Percentiles rank a stretch among this genome's conserved stretches.
phyloP scores from a whole-genome alignment of 64 coral and sea anemone species.

The Porites lutea region DNA sequence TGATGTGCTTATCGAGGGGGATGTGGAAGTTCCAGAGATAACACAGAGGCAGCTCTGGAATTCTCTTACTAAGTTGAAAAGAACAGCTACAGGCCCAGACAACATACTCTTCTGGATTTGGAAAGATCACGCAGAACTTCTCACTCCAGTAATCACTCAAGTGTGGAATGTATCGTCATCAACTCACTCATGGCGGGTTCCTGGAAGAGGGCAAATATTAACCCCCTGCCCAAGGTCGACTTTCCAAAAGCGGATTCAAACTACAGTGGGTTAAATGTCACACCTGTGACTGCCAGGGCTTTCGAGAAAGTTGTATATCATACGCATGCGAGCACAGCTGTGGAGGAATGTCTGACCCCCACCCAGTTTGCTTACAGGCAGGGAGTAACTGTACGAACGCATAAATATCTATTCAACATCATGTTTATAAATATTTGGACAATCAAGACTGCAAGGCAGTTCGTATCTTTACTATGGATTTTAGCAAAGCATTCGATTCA shows the following conservation, averaged over 20 bases:
- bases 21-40: conserved; percentile 42
- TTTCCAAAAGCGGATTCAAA: too few relatives aligned
- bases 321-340: background rate
- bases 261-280: too few relatives aligned
- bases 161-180: too few relatives aligned
- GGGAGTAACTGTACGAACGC: conserved; percentile 57
- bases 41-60: background rate
- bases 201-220: too few relatives aligned
- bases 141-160: too few relatives aligned
- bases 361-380: conserved; percentile 50
- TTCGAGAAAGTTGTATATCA: conserved; percentile 44
- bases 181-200: too few relatives aligned
- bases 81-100: too few relatives aligned
- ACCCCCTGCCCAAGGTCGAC: too few relatives aligned
- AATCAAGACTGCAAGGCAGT: conserved; percentile 46
- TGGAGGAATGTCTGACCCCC: background rate
- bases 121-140: too few relatives aligned
- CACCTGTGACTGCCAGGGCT: conserved; percentile 50
- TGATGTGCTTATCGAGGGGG: conserved; percentile 1
- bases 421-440: conserved; percentile 14
- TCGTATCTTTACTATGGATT: conserved; percentile 57
- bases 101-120: too few relatives aligned
- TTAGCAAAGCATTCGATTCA: conserved; percentile 68
- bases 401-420: conserved; percentile 54
- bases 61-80: too few relatives aligned